Evolutionary conservation across 2,113 vertebrate genomes (phyloP).

Genomic region (Dipodomys stephensi): DNA sequence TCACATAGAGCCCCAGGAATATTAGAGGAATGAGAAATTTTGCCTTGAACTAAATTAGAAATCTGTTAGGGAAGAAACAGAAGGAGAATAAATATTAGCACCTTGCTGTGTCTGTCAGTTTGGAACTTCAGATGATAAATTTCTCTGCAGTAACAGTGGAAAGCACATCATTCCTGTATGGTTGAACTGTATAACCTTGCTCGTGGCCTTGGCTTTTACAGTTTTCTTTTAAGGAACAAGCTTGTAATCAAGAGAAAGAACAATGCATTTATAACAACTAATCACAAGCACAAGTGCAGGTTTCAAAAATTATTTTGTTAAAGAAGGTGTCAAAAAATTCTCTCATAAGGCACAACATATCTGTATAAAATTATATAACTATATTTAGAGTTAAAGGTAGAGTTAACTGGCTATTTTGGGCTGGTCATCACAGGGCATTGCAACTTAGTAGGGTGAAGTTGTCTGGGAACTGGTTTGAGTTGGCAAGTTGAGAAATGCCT

Average conservation of each 20-base stretch:
- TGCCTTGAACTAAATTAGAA: neutral
- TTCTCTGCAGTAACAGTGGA: slow-evolving; percentile 33
- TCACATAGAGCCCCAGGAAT: neutral
- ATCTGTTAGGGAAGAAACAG: neutral
- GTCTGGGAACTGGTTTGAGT: neutral
- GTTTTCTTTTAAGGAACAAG: slow-evolving; percentile 60
- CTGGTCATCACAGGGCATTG: neutral
- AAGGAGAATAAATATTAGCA: neutral
- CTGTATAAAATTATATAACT: slow-evolving; percentile 36
- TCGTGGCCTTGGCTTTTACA: neutral
- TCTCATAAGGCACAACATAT: slow-evolving; percentile 24
- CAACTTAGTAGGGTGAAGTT: neutral
- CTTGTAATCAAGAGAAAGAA: slow-evolving; percentile 62
- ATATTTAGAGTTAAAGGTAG: slow-evolving; percentile 23
- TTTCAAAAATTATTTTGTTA: slow-evolving; percentile 54
- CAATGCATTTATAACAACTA: slow-evolving; percentile 40
- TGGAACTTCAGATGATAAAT: slow-evolving; percentile 15
- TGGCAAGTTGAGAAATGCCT: neutral
- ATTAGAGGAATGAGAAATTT: neutral
- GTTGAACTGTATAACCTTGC: slow-evolving; percentile 53
- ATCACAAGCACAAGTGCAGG: slow-evolving; percentile 38
- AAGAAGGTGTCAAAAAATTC: slow-evolving; percentile 33
- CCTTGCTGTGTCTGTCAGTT: neutral
- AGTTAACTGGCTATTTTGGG: neutral
- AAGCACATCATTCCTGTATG: slow-evolving; percentile 51